Percentiles rank a stretch among this genome's conserved stretches.
Evolutionary conservation across 2,888 invertebrate genomes (phyloP).

Genomic region (Cephus nigrinus): DNA sequence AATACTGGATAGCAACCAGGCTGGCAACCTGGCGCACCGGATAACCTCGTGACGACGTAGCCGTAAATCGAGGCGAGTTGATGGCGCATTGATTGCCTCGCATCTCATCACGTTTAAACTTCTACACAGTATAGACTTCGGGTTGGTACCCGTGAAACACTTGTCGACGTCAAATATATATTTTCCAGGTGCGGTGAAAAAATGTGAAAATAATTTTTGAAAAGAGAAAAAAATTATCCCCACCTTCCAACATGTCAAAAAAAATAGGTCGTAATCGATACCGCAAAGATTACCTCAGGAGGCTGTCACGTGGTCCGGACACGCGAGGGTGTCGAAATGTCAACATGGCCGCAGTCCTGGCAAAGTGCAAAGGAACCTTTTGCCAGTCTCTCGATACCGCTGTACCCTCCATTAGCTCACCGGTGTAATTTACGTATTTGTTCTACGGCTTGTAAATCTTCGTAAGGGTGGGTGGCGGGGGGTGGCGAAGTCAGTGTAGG

Average conservation of each 20-base stretch:
- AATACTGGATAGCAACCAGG: constrained; percentile 33
- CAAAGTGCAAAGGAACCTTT: not conserved
- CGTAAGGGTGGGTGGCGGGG: constrained; percentile 33
- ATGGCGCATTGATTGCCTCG: constrained; percentile 64
- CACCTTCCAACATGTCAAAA: not conserved
- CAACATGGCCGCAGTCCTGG: not conserved
- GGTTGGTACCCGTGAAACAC: not conserved
- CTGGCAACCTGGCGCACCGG: constrained; percentile 28
- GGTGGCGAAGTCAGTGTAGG: constrained; percentile 37
- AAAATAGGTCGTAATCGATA: not conserved
- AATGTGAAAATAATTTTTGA: too few species aligned
- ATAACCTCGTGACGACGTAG: constrained; percentile 55
- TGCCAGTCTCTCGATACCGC: constrained; percentile 15
- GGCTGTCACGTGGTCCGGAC: not conserved
- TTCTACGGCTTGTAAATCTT: constrained; percentile 64
- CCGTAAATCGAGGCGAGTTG: constrained; percentile 63
- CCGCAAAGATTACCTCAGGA: too few species aligned
- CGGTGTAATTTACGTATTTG: constrained; percentile 65
- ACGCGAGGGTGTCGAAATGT: not conserved
- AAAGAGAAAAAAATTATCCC: not conserved
- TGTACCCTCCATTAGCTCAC: constrained; percentile 53
- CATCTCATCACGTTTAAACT: constrained; percentile 52
- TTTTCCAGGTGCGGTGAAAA: not conserved
- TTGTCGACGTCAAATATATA: not conserved
- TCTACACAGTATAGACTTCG: not conserved